phyloP scores from a whole-genome alignment of 2,888 invertebrate genomes.

The Agriopis aurantiaria region DNA sequence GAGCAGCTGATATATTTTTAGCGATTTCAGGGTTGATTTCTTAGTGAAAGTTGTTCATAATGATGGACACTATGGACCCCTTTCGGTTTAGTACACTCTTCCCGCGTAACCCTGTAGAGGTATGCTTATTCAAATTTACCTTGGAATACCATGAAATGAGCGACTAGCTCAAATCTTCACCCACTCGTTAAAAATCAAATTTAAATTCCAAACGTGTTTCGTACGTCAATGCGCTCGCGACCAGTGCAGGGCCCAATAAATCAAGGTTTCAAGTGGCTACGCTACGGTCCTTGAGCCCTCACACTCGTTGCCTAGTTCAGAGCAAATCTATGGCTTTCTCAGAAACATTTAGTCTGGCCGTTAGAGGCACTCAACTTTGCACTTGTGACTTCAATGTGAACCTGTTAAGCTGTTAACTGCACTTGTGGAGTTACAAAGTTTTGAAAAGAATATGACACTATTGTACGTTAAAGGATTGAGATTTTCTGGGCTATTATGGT shows the following conservation, averaged over 20 bases:
- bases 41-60: too few species aligned
- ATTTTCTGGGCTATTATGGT: background rate
- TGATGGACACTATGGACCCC: too few species aligned
- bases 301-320: constrained; percentile 7
- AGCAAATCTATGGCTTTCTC: constrained; percentile 3
- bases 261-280: constrained; percentile 62
- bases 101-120: too few species aligned
- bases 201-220: background rate
- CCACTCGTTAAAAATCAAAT: too few species aligned
- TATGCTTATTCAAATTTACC: too few species aligned
- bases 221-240: constrained; percentile 49
- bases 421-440: background rate
- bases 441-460: background rate
- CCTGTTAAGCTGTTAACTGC: background rate
- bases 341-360: constrained; percentile 9
- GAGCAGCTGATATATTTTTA: too few species aligned
- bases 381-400: constrained; percentile 11
- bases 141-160: too few species aligned
- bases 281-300: constrained; percentile 48
- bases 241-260: constrained; percentile 62
- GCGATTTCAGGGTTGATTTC: too few species aligned
- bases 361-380: constrained; percentile 16
- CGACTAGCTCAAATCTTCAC: too few species aligned
- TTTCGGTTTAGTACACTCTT: too few species aligned
- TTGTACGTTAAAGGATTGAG: too few species aligned